Base-by-base conservation (phyloP, 1,140 invertebrate genomes). In the Calliopsis andreniformis region DNA sequence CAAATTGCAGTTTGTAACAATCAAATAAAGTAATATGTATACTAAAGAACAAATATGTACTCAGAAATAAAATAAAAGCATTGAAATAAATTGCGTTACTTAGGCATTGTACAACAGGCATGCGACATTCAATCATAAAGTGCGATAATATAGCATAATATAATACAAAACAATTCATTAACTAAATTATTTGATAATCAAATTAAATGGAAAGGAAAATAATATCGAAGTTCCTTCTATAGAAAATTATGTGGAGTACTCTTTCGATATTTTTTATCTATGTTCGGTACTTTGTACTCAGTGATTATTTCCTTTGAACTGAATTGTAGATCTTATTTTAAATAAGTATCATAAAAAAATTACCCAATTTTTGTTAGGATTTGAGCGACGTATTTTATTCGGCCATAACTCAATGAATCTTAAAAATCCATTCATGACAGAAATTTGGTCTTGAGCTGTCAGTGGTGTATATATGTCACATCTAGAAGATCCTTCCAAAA, bases 371-470 rank as follows among this genome's bases (percentile, higher is more conserved):
- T 94, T 94, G 49, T 92, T 91, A 4, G 90, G 93, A 88, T 93
- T 94, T 18, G 95, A 94, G 80, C 96, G 91, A 88, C 96, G 95
- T 86, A 98, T 96, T 92, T 98, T 97, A 92, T 99, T 99, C 30
- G 98, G 94, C 91, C 95, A 95, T 0, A 94, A 94, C 91, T 99
- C 98, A 14, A 98, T 95, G 87, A 98, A 98, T 80, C 96, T 95
- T 6, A 98, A 91, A 90, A 98, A 98, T 8, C 95, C 95, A 61
- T 94, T 93, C 55, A 94, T 94, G 4, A 94, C 87, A 35, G 90
- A 88, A 49, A 94, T 93, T 56, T 96, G 93, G 23, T 98, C 97
- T 0, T 94, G 92, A 0, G 93, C 86, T 3, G 93, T 94, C 39
- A 93, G 87, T 2, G 93, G 90, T 42, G 93, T 91, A 87, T 98